phyloP scores from a whole-genome alignment of 2,113 vertebrate species.

The Lichenostomus cassidix region DNA sequence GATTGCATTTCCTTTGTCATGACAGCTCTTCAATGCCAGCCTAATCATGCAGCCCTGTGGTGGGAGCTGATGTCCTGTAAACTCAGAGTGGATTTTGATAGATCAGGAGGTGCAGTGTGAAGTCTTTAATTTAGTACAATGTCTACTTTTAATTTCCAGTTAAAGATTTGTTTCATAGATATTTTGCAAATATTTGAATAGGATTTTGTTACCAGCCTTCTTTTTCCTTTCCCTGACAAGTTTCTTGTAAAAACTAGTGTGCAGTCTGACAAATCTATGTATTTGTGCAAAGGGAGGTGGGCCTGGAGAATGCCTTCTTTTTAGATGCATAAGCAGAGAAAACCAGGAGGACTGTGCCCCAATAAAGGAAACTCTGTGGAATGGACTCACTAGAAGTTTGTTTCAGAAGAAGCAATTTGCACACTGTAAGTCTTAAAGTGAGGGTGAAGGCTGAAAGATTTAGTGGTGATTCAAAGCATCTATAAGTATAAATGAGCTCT shows the following conservation, averaged over 20 bases:
- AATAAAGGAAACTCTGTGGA: background rate
- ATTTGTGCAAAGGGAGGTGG: background rate
- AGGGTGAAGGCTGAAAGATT: background rate
- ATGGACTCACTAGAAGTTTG: background rate
- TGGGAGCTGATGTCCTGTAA: background rate
- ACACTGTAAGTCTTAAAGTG: background rate
- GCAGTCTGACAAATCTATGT: background rate
- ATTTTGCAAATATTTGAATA: background rate
- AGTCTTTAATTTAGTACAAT: background rate
- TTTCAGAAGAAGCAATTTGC: background rate
- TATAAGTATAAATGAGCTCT: background rate
- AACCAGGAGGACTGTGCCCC: fast-evolving
- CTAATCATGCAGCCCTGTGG: background rate
- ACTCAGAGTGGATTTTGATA: background rate
- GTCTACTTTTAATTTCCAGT: background rate
- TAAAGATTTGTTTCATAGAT: background rate
- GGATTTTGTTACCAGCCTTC: background rate
- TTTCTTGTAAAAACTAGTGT: background rate
- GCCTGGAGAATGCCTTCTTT: background rate
- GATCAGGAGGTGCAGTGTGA: background rate
- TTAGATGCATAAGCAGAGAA: background rate
- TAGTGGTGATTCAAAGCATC: background rate
- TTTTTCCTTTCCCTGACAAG: background rate
- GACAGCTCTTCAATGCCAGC: background rate
- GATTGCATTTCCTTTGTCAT: background rate